phyloP scores from a whole-genome alignment of 2,888 invertebrate genomes.

The Drosophila parthenogenetica region DNA sequence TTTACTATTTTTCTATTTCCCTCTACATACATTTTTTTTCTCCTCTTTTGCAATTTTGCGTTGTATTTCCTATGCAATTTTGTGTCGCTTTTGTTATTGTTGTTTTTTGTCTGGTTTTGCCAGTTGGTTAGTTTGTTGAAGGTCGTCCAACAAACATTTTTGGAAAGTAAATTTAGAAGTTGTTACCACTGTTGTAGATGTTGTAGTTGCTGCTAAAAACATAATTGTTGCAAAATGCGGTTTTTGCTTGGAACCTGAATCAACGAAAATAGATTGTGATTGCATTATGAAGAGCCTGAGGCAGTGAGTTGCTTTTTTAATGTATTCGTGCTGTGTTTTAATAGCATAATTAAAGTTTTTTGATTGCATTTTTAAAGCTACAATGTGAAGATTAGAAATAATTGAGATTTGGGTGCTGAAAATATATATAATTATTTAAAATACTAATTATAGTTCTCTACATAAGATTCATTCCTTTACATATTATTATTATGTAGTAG shows the following conservation, averaged over 20 bases:
- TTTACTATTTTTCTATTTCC: conserved; percentile 21
- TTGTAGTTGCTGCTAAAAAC: conserved; percentile 30
- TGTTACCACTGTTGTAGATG: conserved; percentile 35
- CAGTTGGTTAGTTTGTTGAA: conserved; percentile 59
- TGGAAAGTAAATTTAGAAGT: conserved; percentile 75
- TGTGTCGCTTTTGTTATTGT: conserved; percentile 33
- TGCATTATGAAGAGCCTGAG: conserved; percentile 39
- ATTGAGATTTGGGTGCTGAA: too few species aligned
- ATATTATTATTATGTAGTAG: not conserved
- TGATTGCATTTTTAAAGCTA: too few species aligned
- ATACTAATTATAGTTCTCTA: too few species aligned
- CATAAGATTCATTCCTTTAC: too few species aligned
- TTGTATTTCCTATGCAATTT: conserved; percentile 65
- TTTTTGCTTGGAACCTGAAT: conserved; percentile 48
- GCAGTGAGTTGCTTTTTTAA: conserved; percentile 24
- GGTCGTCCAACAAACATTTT: conserved; percentile 64
- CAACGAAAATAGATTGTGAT: conserved; percentile 52
- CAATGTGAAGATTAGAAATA: too few species aligned
- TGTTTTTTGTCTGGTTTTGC: conserved; percentile 56
- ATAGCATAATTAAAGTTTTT: conserved; percentile 4
- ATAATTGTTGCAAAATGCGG: conserved; percentile 74
- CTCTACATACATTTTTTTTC: conserved; percentile 14
- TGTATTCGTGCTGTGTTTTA: conserved; percentile 3
- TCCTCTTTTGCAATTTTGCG: conserved; percentile 26
- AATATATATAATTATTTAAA: too few species aligned